Evolutionary conservation across 2,888 invertebrate genomes (phyloP).

Genomic region (Plebejus anna): DNA sequence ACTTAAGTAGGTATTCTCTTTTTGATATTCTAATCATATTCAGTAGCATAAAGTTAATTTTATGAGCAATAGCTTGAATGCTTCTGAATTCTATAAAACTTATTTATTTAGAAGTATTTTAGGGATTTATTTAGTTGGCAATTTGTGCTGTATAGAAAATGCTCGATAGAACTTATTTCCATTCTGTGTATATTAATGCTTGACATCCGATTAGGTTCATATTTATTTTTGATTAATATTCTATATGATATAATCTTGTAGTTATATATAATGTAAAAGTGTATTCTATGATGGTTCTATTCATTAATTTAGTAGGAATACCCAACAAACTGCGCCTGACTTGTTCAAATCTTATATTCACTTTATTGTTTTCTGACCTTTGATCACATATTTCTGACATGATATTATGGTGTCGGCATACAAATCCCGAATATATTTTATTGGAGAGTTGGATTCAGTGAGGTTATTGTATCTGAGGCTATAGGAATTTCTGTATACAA

Average conservation of each 20-base stretch:
- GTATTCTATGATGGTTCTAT: not conserved
- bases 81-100: conserved; percentile 3
- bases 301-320: not conserved
- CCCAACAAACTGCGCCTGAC: conserved; percentile 24
- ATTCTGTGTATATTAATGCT: not conserved
- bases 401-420: not conserved
- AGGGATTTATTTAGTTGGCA: not conserved
- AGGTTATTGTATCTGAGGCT: conserved; percentile 32
- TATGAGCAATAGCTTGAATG: conserved; percentile 2
- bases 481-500: conserved; percentile 31
- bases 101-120: conserved; percentile 21
- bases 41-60: not conserved
- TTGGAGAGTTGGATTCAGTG: conserved; percentile 25
- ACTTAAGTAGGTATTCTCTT: not conserved
- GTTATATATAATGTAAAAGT: conserved; percentile 1
- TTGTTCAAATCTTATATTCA: conserved; percentile 21
- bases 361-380: not conserved
- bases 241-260: not conserved
- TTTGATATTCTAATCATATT: not conserved
- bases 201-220: conserved; percentile 11
- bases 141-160: conserved; percentile 16
- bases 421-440: conserved; percentile 20
- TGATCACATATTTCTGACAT: not conserved
- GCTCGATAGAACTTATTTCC: conserved; percentile 3
- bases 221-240: conserved; percentile 16